Base-by-base conservation (phyloP, 2,797 vertebrate genomes). In the Chrysocyon brachyurus region DNA sequence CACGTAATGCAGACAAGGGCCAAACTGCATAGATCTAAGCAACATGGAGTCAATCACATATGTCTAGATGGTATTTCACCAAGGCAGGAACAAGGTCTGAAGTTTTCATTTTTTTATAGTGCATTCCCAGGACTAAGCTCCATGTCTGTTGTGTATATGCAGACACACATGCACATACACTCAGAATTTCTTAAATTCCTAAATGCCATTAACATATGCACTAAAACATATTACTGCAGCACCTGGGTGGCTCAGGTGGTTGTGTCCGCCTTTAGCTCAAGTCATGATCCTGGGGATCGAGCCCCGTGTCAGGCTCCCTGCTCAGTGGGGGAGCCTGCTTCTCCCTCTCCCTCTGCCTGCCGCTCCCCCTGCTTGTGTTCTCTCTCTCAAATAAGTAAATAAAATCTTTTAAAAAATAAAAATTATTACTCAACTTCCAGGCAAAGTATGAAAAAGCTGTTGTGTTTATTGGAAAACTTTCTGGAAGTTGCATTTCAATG, bases 401-500 rank as follows among this genome's bases (percentile, higher is more conserved):
- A 68, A 68, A n/a, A 68, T 33, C 31, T 66, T 66, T 2, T 2
- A 11, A 87, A 77, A 83, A 15, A 4, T 2, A 11, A 87, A 77
- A 83, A 15, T 5, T 16, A 49, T 36, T 19, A 84, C 70, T 95
- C 15, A 14, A 12, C 22, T 91, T 56, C 56, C 31, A 63, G 73
- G 68, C 11, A 46, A 73, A 79, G 61, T 52, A 59, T 73, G 61
- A 87, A 84, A 68, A 2, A 82, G 57, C 57, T n/a, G 59, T 59
- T 84, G n/a, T 46, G 59, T 81, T 68, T 81, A 84, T 33, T 15
- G 15, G 36, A 49, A 87, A 91, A 40, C 11, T 63, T 86, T 75
- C 40, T 21, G 14, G 56, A 95, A 66, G 31, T 21, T 14, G 7
- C 5, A 33, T 22, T n/a, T 40, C n/a, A n/a, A 5, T 1, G 17